Evolutionary conservation across 1,140 invertebrate genomes (phyloP), one percentile per base, ranked within the genome.

Genomic region (Trachymyrmex cornetzi): DNA sequence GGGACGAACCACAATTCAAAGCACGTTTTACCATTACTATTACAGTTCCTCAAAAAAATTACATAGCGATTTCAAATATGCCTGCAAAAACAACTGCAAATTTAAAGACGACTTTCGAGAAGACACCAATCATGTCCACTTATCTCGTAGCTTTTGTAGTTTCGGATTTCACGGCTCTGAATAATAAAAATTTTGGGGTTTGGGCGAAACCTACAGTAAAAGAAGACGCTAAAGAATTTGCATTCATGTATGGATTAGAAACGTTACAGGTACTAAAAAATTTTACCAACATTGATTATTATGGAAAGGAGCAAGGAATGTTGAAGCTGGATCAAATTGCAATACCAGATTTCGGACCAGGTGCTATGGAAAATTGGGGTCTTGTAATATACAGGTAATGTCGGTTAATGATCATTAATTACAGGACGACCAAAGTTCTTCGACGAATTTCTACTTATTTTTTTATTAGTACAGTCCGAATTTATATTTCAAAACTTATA

Each of bases 291-390:
- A 87, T 93, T 16, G 5, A 16, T 59, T 88, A 74, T 59, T 6
- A 50, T 77, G 0, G 38, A 44, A 38, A 38, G 2, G 38, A 44
- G 38, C 34, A 44, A 30, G 14, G 14, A 55, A 55, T 16, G 55
- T 5, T 0, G 0, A 96, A 97, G 92, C 91, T 96, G 89, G 96
- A 97, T 91, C 96, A 97, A 92, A 95, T 98, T 38, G 96, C 97
- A 12, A 96, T 98, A 64, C 97, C 97, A 3, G 96, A 98, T 87
- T 99, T 99, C 94, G 95, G 96, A 1, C 97, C 98, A 0, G 98
- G 97, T 48, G 98, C 98, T 34, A 98, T 98, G 97, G 98, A 98
- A 93, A 98, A 98, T 94, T 98, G 97, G 97, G 97, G 97, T 11
- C 92, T 97, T 0, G 95, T 97, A 2, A 96, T 96, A 3, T 97